phyloP scores from a whole-genome alignment of 2,888 invertebrate species.

The Microdon myrmicae region DNA sequence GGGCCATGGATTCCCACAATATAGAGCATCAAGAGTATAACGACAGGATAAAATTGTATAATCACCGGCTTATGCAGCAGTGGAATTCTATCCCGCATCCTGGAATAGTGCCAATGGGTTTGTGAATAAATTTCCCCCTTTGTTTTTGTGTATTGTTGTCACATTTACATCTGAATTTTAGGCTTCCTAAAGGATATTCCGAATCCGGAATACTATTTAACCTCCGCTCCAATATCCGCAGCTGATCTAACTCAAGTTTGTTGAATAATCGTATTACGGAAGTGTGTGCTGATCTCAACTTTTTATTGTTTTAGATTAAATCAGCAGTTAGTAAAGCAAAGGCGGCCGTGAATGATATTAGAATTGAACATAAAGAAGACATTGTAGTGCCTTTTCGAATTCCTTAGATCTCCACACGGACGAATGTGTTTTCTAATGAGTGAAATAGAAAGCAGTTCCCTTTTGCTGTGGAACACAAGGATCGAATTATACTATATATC shows the following conservation, averaged over 20 bases:
- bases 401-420: constrained; percentile 69
- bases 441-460: too few relatives aligned
- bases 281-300: constrained; percentile 1
- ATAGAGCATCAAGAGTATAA: constrained; percentile 89
- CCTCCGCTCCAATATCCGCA: constrained; percentile 71
- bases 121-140: neutral
- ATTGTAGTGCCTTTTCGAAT: constrained; percentile 89
- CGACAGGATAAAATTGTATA: constrained; percentile 81
- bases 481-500: too few relatives aligned
- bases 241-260: constrained; percentile 79
- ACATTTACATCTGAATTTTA: constrained; percentile 33
- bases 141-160: neutral
- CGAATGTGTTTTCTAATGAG: constrained; percentile 27
- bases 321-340: constrained; percentile 76
- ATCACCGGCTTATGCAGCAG: constrained; percentile 69
- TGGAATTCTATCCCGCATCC: constrained; percentile 66
- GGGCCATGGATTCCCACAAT: constrained; percentile 87
- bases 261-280: neutral
- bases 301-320: constrained; percentile 72
- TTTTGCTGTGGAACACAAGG: too few relatives aligned
- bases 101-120: constrained; percentile 59
- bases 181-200: constrained; percentile 79
- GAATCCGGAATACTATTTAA: constrained; percentile 76
- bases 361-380: constrained; percentile 89
- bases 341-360: constrained; percentile 79